Evolutionary conservation across 2,888 invertebrate genomes (phyloP).

Genomic region (Campoplex capitator): DNA sequence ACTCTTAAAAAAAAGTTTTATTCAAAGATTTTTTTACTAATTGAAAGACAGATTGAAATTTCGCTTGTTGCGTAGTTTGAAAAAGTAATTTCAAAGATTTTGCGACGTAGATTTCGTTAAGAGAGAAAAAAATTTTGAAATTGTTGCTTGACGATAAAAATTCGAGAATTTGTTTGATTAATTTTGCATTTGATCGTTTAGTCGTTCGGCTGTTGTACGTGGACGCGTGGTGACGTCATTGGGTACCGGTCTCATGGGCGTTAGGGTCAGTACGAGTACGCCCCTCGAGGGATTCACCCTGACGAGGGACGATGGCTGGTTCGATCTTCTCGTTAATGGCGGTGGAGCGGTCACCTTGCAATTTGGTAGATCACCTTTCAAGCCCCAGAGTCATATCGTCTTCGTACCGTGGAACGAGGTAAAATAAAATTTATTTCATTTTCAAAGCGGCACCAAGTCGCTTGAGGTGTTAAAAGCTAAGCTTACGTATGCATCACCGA

Average conservation of each 20-base stretch:
- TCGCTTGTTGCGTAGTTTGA: constrained; percentile 74
- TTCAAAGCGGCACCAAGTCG: background rate
- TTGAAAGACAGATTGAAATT: constrained; percentile 39
- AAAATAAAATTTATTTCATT: constrained; percentile 58
- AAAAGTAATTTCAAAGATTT: constrained; percentile 51
- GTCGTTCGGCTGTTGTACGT: constrained; percentile 98
- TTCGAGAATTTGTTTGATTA: constrained; percentile 47
- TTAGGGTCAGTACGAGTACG: constrained; percentile 96
- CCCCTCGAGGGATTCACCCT: constrained; percentile 98
- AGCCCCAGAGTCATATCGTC: constrained; percentile 94
- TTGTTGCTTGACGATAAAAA: constrained; percentile 12
- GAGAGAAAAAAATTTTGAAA: constrained; percentile 37
- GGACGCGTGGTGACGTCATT: constrained; percentile 96
- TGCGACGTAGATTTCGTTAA: constrained; percentile 61
- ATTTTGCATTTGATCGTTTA: constrained; percentile 84
- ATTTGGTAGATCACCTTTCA: constrained; percentile 96
- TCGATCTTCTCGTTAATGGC: constrained; percentile 99
- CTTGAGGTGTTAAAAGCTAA: background rate
- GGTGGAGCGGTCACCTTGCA: constrained; percentile 98
- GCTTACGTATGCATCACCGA: background rate
- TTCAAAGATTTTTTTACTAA: constrained; percentile 74
- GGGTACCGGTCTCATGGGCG: constrained; percentile 97
- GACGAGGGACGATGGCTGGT: constrained; percentile 97
- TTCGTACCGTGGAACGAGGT: constrained; percentile 99
- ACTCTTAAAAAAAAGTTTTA: constrained; percentile 1